Percentiles rank a stretch among this genome's conserved stretches.
Conservation (phyloP, 2,797 vertebrate genomes). For the Diplodus sargus region DNA sequence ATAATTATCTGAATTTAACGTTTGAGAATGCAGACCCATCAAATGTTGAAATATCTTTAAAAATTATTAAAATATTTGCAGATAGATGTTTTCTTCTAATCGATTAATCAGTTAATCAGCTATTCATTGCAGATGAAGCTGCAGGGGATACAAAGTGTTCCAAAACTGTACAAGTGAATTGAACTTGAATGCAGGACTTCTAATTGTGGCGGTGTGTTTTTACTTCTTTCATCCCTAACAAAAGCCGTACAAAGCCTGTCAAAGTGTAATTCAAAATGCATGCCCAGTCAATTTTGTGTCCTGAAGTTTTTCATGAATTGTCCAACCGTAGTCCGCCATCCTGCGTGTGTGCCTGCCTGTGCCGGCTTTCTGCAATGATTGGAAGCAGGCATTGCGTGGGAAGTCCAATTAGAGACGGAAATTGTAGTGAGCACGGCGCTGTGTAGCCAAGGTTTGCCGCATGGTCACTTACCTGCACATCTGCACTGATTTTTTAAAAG, state of each 20-base stretch:
- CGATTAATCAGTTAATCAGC: not conserved
- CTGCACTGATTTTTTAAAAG: conserved; percentile 88
- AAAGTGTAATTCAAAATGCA: conserved; percentile 36
- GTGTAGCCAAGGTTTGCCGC: conserved; percentile 88
- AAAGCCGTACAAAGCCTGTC: conserved; percentile 17
- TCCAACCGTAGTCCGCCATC: conserved; percentile 40
- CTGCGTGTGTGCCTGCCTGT: conserved; percentile 46
- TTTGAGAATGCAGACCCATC: not conserved
- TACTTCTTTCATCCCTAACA: conserved; percentile 9
- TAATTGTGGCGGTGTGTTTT: not conserved
- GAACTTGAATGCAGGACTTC: not conserved
- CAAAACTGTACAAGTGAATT: not conserved
- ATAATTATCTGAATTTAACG: not conserved
- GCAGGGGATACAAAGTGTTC: not conserved
- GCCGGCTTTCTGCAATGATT: conserved; percentile 78
- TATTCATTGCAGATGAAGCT: not conserved
- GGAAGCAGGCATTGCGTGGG: conserved; percentile 93
- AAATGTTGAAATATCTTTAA: not conserved
- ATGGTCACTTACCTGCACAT: conserved; percentile 94
- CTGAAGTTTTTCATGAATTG: conserved; percentile 39
- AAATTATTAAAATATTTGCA: not conserved
- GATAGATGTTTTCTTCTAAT: not conserved
- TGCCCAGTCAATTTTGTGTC: conserved; percentile 32
- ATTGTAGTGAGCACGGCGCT: conserved; percentile 87
- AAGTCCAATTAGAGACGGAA: conserved; percentile 94